Conservation (phyloP, 2,888 invertebrate species). For the Rhyacophila evoluta region DNA sequence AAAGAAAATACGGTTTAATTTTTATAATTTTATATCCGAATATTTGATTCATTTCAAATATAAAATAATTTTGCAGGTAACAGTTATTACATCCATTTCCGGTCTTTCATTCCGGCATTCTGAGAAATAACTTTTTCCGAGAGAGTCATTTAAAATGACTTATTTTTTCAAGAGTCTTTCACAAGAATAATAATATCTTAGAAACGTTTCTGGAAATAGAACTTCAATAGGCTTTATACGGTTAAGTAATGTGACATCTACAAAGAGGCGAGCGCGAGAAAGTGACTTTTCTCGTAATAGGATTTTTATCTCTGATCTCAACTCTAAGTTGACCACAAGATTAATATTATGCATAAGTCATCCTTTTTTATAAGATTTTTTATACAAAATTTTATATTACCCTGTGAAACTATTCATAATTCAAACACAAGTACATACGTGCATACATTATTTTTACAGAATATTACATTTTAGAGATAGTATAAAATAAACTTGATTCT, state of each 20-base stretch:
- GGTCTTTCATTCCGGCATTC: background rate
- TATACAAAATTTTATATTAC: background rate
- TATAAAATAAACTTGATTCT: too few species aligned
- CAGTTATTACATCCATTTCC: too few species aligned
- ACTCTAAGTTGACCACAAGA: conserved; percentile 14
- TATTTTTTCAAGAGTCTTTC: conserved; percentile 6
- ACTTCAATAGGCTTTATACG: conserved; percentile 20
- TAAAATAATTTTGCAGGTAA: too few species aligned
- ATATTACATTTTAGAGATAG: too few species aligned
- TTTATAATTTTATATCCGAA: too few species aligned
- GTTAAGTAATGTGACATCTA: conserved; percentile 24
- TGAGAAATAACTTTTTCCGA: background rate
- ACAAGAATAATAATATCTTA: conserved; percentile 7
- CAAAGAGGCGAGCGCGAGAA: conserved; percentile 15
- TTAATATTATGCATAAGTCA: conserved; percentile 22
- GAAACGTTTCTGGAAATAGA: conserved; percentile 7
- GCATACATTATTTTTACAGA: too few species aligned
- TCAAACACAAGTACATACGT: too few species aligned
- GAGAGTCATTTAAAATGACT: conserved; percentile 9
- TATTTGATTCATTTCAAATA: too few species aligned
- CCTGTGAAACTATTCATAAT: background rate
- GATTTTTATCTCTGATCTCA: conserved; percentile 15
- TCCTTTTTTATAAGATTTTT: background rate
- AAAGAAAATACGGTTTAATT: too few species aligned
- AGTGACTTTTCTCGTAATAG: conserved; percentile 16